Base-by-base conservation (phyloP, 2,113 vertebrate species). In the Platysteira castanea region DNA sequence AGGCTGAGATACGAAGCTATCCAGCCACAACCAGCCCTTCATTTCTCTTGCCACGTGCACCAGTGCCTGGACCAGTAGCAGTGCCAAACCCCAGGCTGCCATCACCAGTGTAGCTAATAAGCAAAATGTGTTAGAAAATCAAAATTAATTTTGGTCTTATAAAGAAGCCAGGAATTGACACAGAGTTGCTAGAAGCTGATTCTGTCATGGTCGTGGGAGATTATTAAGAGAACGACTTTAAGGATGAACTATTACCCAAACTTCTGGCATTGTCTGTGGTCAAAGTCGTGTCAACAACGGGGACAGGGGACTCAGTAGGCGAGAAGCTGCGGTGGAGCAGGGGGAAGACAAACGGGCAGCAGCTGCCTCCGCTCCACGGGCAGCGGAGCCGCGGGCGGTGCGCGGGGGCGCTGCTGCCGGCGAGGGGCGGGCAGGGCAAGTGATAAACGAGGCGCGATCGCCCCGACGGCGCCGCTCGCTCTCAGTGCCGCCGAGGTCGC, bases 351-450 rank as follows among this genome's bases (percentile, higher is more conserved):
- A n/a, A 9, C 20, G 30, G 2, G 41, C 9, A 26, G 42, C 69
- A 17, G 57, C 31, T 24, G 54, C 54, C 28, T 33, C 23, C 1
- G 37, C 57, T 46, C 9, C 53, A 2, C 3, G 15, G 35, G 63
- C 65, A 15, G 68, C 14, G 5, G 54, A 15, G 67, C 2, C 2
- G 79, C 79, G 54, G 87, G 93, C 65, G 89, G 80, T 46, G 76
- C 70, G 23, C 57, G 37, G 60, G 21, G 92, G 56, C 6, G 82
- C 37, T 5, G 69, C 60, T 5, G 35, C 20, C 50, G 47, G 42
- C 42, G 63, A 69, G 78, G 91, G 93, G 95, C 70, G 92, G 94
- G 80, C 84, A 46, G 68, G 65, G 31, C 75, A 10, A 46, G 56
- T 0, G 31, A 90, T 75, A 90, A 85, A 70, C 20, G 42, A 42